These are phyloP conservation scores for Motacilla tschutschensis DNA, from an alignment of 2,113 vertebrate genomes.

Conservation along the genomic window DNA sequence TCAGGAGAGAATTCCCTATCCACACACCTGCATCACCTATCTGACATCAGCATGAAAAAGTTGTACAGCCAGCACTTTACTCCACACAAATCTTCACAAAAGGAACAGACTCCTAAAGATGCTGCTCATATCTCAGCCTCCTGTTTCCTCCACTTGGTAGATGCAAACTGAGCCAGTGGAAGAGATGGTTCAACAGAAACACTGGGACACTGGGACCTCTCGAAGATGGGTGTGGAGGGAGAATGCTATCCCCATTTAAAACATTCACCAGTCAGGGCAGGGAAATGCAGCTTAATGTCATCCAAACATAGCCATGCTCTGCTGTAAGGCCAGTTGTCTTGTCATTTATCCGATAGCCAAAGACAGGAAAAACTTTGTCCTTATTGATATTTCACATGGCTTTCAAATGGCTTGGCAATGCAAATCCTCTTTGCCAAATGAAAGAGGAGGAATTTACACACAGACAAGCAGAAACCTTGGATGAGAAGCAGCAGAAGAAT, in stretches of 20 bases:
- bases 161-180: not conserved
- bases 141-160: not conserved
- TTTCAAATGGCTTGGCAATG: not conserved
- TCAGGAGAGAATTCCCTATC: not conserved
- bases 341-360: not conserved
- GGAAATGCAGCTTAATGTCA: not conserved
- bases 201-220: not conserved
- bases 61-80: not conserved
- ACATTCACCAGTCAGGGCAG: not conserved
- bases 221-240: not conserved
- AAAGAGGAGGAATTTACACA: not conserved
- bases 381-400: not conserved
- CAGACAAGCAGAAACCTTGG: not conserved
- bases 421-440: not conserved
- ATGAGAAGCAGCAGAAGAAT: not conserved
- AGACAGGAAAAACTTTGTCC: not conserved
- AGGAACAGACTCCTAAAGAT: not conserved
- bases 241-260: not conserved
- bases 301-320: not conserved
- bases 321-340: not conserved
- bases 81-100: not conserved
- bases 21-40: not conserved
- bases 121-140: not conserved
- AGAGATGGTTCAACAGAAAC: not conserved
- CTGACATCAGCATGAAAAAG: not conserved